Evolutionary conservation across 2,797 vertebrate genomes (phyloP).

Genomic region (Aplochiton taeniatus): DNA sequence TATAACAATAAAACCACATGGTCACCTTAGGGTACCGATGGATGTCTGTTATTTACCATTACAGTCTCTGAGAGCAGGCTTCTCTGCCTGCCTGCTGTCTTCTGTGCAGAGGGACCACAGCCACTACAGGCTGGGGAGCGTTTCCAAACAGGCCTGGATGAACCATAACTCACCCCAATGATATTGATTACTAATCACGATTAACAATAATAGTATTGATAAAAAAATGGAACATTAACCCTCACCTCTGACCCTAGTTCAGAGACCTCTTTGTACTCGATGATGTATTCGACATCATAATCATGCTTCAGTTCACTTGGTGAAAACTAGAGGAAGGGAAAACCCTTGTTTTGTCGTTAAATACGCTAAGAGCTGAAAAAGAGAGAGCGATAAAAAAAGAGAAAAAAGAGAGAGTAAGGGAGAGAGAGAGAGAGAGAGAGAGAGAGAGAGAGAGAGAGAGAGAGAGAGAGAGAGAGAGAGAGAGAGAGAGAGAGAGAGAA

Average conservation of each 20-base stretch:
- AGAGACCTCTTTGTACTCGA: constrained; percentile 65
- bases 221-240: constrained; percentile 66
- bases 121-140: background rate
- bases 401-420: background rate
- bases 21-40: too few relatives aligned
- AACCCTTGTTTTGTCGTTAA: too few relatives aligned
- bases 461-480: background rate
- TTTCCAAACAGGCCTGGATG: constrained; percentile 24
- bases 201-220: constrained; percentile 73
- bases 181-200: constrained; percentile 71
- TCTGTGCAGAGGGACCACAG: background rate
- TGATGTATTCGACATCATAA: constrained; percentile 74
- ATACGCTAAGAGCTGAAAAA: too few relatives aligned
- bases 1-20: too few relatives aligned
- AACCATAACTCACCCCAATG: constrained; percentile 53
- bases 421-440: background rate
- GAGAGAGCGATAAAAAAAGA: background rate
- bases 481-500: too few relatives aligned
- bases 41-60: too few relatives aligned
- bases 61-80: too few relatives aligned
- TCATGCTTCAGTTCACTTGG: constrained; percentile 47
- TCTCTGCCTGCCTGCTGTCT: too few relatives aligned
- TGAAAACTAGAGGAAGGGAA: constrained; percentile 53
- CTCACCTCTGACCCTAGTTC: constrained; percentile 68
- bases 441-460: background rate